Evolutionary conservation across 2,113 vertebrate species (phyloP).

Genomic region (Oxygymnocypris stewartii): DNA sequence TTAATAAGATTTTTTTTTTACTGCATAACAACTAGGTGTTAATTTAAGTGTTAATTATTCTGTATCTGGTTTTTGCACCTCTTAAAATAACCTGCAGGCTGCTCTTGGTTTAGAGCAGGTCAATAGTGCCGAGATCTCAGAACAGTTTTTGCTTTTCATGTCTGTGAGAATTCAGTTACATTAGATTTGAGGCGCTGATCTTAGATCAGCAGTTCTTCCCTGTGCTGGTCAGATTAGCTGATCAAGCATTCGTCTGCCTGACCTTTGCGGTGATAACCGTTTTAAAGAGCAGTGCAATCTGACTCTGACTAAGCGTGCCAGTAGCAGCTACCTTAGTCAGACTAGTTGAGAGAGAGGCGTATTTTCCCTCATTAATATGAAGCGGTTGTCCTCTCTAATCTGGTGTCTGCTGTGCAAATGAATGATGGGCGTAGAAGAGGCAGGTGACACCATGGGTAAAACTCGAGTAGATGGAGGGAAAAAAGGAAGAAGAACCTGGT

Average conservation of each 20-base stretch:
- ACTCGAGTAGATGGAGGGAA: conserved; percentile 10
- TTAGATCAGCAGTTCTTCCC: background rate
- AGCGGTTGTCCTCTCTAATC: conserved; percentile 6
- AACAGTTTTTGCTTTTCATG: background rate
- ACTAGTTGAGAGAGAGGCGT: background rate
- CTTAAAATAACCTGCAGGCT: conserved; percentile 48
- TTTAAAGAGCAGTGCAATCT: conserved; percentile 38
- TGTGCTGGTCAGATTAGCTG: background rate
- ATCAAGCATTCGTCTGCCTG: conserved; percentile 8
- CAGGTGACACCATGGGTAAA: conserved; percentile 28
- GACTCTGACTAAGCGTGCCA: conserved; percentile 7
- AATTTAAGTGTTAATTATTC: conserved; percentile 50
- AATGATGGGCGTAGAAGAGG: conserved; percentile 24
- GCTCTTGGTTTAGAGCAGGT: conserved; percentile 13
- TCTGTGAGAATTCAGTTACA: background rate
- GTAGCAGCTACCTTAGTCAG: conserved; percentile 13
- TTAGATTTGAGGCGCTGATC: background rate
- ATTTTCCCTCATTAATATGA: conserved; percentile 25
- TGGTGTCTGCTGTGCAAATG: conserved; percentile 16
- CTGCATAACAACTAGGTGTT: background rate
- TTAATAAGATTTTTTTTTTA: background rate
- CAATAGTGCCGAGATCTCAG: background rate
- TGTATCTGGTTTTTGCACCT: conserved; percentile 32
- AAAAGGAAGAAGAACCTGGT: background rate
- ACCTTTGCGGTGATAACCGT: conserved; percentile 29